phyloP scores from a whole-genome alignment of 2,113 vertebrate species.

The Australoheros scitulus region DNA sequence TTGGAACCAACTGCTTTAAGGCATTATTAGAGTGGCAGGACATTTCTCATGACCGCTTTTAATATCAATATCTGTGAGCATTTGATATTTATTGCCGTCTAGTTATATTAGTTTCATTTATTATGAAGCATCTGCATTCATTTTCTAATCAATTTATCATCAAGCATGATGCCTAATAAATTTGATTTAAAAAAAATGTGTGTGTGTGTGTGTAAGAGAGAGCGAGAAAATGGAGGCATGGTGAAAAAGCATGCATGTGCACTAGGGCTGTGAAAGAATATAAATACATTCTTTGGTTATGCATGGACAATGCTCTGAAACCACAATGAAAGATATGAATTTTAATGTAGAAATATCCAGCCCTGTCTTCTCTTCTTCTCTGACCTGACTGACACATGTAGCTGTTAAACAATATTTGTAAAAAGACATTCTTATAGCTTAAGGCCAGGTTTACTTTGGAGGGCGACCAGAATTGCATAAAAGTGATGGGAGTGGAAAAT shows the following conservation, averaged over 20 bases:
- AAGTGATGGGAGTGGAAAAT: background rate
- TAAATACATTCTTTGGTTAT: background rate
- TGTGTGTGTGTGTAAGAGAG: background rate
- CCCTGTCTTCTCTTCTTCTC: background rate
- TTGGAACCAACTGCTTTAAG: background rate
- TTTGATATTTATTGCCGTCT: conserved; percentile 34
- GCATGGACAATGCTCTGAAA: background rate
- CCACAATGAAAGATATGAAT: background rate
- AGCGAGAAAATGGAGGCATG: background rate
- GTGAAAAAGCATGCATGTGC: background rate
- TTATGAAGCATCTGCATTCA: background rate
- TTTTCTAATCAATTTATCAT: conserved; percentile 20
- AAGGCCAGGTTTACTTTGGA: background rate
- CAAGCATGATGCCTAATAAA: background rate
- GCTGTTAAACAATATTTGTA: background rate
- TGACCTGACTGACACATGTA: background rate
- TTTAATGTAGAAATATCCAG: background rate
- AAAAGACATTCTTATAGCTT: background rate
- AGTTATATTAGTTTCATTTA: conserved; percentile 4
- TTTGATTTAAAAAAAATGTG: background rate
- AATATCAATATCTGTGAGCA: conserved; percentile 30
- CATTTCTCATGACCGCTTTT: conserved; percentile 25
- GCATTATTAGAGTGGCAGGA: conserved; percentile 16
- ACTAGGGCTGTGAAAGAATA: background rate
- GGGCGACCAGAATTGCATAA: background rate